phyloP scores from a whole-genome alignment of 2,888 invertebrate genomes.

The Pristionchus mayeri region DNA sequence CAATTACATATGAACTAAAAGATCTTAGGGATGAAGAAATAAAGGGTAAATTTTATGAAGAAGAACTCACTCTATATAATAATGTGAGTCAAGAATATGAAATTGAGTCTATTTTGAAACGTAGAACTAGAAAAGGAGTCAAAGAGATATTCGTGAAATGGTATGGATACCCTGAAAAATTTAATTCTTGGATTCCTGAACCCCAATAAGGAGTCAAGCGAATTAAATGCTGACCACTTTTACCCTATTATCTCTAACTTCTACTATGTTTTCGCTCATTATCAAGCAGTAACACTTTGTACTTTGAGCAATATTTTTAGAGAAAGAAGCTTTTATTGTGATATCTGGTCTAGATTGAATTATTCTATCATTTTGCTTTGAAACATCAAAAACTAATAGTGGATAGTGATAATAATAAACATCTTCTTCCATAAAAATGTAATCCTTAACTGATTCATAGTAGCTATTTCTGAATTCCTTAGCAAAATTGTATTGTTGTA shows the following conservation, averaged over 20 bases:
- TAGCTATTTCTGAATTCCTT: neutral
- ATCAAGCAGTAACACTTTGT: neutral
- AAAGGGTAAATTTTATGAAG: slow-evolving; percentile 11
- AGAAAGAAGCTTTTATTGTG: slow-evolving; percentile 61
- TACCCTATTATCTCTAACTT: neutral
- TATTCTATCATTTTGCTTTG: slow-evolving; percentile 52
- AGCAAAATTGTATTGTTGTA: slow-evolving; percentile 66
- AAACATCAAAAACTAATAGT: neutral
- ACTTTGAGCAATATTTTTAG: slow-evolving; percentile 57
- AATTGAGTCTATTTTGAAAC: neutral
- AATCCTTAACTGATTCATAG: neutral
- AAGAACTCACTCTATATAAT: slow-evolving; percentile 44
- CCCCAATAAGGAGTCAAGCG: neutral
- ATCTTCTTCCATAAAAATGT: slow-evolving; percentile 58
- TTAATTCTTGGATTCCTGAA: slow-evolving; percentile 37
- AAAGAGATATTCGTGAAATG: slow-evolving; percentile 37
- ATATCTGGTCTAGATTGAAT: slow-evolving; percentile 62
- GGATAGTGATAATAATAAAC: slow-evolving; percentile 61
- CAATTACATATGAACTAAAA: slow-evolving; percentile 30
- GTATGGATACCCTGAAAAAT: slow-evolving; percentile 33
- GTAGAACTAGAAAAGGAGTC: slow-evolving; percentile 24
- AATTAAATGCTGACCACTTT: slow-evolving; percentile 23
- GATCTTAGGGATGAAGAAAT: slow-evolving; percentile 41
- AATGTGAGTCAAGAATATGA: slow-evolving; percentile 39
- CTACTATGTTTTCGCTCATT: neutral